phyloP scores from a whole-genome alignment of 2,888 invertebrate genomes.

The Tachystola acroxantha region DNA sequence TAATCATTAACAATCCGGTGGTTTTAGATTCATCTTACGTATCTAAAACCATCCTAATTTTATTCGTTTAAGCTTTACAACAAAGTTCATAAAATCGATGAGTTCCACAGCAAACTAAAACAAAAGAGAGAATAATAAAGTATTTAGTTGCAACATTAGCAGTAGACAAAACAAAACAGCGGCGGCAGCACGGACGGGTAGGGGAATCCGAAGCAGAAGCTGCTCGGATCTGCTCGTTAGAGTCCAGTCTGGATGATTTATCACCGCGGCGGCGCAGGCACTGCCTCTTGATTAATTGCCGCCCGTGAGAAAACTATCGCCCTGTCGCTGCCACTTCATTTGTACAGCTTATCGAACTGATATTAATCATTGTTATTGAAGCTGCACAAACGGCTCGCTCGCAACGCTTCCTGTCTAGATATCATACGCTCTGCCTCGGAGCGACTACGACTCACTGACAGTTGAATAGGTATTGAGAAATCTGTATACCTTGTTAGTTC shows the following conservation, averaged over 20 bases:
- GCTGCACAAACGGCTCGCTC: background rate
- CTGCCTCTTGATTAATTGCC: constrained; percentile 54
- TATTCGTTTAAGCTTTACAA: no score
- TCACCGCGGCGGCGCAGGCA: constrained; percentile 26
- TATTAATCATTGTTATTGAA: constrained; percentile 35
- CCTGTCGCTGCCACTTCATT: constrained; percentile 47
- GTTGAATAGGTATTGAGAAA: no score
- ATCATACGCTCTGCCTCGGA: no score
- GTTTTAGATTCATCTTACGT: no score
- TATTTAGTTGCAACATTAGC: background rate
- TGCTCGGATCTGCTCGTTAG: constrained; percentile 36
- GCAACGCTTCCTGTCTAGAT: background rate
- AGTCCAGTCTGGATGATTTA: constrained; percentile 52
- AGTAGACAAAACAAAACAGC: background rate
- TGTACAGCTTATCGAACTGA: constrained; percentile 39
- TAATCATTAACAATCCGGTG: no score
- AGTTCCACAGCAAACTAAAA: no score
- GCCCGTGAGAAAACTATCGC: constrained; percentile 60
- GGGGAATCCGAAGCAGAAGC: constrained; percentile 20
- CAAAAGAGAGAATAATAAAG: no score
- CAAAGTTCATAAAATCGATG: no score
- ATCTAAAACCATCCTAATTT: no score
- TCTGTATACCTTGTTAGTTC: no score
- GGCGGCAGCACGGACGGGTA: background rate
- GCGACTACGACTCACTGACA: no score